Conservation (phyloP, 2,888 invertebrate species). For the Leucophenga maculata region DNA sequence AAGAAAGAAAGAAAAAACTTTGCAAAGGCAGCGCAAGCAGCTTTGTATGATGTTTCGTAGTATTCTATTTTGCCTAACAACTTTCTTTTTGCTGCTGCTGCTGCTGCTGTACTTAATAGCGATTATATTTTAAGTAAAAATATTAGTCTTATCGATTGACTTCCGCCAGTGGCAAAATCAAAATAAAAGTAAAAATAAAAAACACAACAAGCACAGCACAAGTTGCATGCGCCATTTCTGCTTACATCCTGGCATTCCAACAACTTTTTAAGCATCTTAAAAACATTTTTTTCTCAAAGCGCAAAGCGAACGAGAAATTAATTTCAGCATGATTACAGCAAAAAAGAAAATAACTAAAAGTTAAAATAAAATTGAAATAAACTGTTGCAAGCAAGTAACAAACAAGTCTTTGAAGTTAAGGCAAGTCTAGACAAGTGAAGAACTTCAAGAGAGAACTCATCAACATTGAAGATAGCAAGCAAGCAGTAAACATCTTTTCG, state of each 20-base stretch:
- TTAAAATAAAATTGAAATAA: neutral
- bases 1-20: no score
- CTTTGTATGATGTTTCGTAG: no score
- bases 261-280: slow-evolving; percentile 22
- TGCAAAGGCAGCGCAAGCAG: neutral
- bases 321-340: slow-evolving; percentile 11
- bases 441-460: neutral
- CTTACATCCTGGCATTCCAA: neutral
- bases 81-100: no score
- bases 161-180: neutral
- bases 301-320: slow-evolving; percentile 5
- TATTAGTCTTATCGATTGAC: slow-evolving; percentile 25
- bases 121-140: slow-evolving; percentile 9
- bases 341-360: neutral
- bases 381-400: no score
- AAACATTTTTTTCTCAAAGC: slow-evolving; percentile 16
- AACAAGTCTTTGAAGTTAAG: no score
- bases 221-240: neutral
- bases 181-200: neutral
- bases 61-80: slow-evolving; percentile 1
- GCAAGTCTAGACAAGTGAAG: neutral
- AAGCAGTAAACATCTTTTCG: neutral
- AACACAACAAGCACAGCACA: neutral
- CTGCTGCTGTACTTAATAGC: neutral
- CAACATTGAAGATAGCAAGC: neutral